A percentile compares a stretch with the other conserved stretches of the same genome.
Conservation (phyloP, 2,797 vertebrate species). For the Fringilla coelebs region DNA sequence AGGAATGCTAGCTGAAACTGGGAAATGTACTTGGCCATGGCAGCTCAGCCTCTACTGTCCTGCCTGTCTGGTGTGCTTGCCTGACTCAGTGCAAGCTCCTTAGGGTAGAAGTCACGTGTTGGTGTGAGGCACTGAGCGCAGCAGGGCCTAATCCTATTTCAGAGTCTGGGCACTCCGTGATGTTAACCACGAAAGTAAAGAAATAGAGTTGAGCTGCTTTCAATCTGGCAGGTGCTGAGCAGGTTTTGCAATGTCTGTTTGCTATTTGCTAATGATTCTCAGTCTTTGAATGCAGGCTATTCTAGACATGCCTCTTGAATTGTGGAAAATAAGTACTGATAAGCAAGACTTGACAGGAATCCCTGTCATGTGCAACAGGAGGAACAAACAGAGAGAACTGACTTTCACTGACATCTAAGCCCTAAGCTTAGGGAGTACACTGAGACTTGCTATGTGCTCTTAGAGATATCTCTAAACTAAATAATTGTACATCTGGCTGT, state of each 20-base stretch:
- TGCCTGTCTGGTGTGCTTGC: background rate
- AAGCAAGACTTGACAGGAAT: conserved; percentile 2
- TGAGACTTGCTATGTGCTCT: background rate
- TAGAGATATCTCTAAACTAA: background rate
- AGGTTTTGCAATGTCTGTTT: background rate
- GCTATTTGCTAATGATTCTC: background rate
- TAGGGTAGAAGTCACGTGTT: conserved; percentile 19
- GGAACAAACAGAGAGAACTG: background rate
- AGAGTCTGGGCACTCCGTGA: background rate
- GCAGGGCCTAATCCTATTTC: conserved; percentile 20
- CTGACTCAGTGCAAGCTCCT: conserved; percentile 24
- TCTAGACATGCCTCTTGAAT: background rate
- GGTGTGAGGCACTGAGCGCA: background rate
- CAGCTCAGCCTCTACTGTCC: background rate
- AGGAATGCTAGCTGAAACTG: background rate
- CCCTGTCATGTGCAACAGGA: background rate
- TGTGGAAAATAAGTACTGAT: background rate
- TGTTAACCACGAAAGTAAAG: background rate
- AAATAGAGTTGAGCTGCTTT: background rate
- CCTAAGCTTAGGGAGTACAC: background rate
- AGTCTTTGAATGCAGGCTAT: background rate
- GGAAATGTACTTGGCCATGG: background rate
- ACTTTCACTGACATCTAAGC: background rate
- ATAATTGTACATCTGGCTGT: background rate
- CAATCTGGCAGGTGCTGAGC: background rate